Base-by-base conservation (phyloP, 2,113 vertebrate genomes). In the Lonchura striata region DNA sequence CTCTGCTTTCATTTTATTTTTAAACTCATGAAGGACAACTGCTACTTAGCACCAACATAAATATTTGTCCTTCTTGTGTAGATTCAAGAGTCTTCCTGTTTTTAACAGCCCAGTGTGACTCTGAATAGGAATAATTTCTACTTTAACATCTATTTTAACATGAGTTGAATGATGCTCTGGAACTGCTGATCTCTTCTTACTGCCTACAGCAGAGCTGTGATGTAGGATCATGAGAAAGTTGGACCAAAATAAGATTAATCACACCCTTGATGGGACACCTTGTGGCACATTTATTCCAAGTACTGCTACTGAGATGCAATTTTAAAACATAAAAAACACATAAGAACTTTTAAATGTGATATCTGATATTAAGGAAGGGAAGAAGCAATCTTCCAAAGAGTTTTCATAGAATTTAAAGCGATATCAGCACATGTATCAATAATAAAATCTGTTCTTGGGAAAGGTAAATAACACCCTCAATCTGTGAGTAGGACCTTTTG, bases 1-100 rank as follows among this genome's bases (percentile, higher is more conserved):
- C 2, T 84, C 75, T 56, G 70, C 82, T 92, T 94, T 86, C 60
- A 63, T 90, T 93, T 93, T 92, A 95, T 94, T 94, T 96, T 95
- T 96, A 93, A 93, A 90, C 86, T 54, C 19, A 0, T 23, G 72
- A 92, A 95, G 80, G 80, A 88, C 92, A 88, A 90, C 87, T 37
- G 90, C 84, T 91, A 59, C 90, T 74, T 81, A 90, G 88, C 82
- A 96, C 91, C 56, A 83, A 86, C 21, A 53, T 42, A 97, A 95
- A 92, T 88, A 94, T 88, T 88, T 83, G 75, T 85, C 53, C 65
- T 84, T 79, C 44, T 82, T 57, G 42, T 39, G 63, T 13, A 59
- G 71, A 83, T 63, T 74, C 54, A 66, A 93, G 63, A 31, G 35
- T 31, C 71, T 83, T 96, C 86, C 92, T 97, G 82, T 94, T 93